phyloP scores from a whole-genome alignment of 2,797 vertebrate species.

The Hybognathus amarus region DNA sequence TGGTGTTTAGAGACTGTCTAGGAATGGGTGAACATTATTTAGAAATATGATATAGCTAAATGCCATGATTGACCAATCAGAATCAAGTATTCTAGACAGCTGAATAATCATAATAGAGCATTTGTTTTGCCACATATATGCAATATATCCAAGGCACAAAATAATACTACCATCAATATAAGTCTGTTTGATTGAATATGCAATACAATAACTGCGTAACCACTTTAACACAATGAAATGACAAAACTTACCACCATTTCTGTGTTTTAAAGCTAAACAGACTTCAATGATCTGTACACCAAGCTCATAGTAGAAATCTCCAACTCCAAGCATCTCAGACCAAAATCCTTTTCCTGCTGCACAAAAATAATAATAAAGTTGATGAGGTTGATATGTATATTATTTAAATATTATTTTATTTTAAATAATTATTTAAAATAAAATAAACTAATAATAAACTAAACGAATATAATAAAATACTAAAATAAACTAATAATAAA shows the following conservation, averaged over 20 bases:
- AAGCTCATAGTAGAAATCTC: slow-evolving; percentile 98
- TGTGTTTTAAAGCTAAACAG: slow-evolving; percentile 93
- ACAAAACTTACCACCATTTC: slow-evolving; percentile 89
- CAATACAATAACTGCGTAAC: background rate
- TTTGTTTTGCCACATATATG: background rate
- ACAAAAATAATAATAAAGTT: background rate
- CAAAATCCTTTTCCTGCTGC: slow-evolving; percentile 98
- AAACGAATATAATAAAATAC: too few relatives aligned
- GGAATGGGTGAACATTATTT: background rate
- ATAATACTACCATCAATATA: background rate
- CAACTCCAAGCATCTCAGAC: slow-evolving; percentile 98
- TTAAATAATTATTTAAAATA: too few relatives aligned
- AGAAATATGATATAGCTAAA: background rate
- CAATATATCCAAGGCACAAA: background rate
- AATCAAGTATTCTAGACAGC: background rate
- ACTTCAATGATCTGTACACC: slow-evolving; percentile 98
- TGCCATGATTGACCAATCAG: background rate
- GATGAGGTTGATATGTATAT: too few relatives aligned
- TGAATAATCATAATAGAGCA: background rate
- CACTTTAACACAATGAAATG: background rate
- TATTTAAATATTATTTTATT: too few relatives aligned
- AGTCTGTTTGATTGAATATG: background rate
- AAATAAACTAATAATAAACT: too few relatives aligned
- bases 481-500: too few relatives aligned
- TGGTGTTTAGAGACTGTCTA: background rate